A percentile compares a stretch with the other conserved stretches of the same genome.
Evolutionary conservation across 64 coral and sea anemone genomes (phyloP).

Genomic region (Montipora cactus): DNA sequence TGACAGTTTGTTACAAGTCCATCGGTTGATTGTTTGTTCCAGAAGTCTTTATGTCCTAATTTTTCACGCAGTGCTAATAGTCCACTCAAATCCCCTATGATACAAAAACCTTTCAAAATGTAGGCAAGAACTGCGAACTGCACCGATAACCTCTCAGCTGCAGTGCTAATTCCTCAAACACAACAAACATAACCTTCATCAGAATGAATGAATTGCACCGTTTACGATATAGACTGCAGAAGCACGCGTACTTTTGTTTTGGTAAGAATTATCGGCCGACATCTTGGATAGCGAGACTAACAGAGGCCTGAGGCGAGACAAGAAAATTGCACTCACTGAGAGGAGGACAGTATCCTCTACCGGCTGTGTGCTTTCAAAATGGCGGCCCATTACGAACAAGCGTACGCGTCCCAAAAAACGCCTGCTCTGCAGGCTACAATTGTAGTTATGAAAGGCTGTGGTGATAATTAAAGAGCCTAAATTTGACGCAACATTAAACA

Average conservation of each 20-base stretch:
- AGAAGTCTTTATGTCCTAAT: background rate
- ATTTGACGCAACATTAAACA: background rate
- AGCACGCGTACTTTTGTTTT: no score
- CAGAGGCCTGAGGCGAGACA: no score
- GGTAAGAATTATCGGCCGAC: no score
- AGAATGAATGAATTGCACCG: background rate
- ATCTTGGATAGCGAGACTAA: no score
- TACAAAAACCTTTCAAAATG: background rate
- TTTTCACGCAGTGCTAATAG: background rate
- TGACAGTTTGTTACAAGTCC: conserved; percentile 20
- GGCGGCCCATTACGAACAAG: no score
- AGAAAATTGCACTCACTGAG: no score
- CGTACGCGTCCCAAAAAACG: no score
- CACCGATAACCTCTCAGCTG: no score
- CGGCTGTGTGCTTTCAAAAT: no score
- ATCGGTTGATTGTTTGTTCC: conserved; percentile 16
- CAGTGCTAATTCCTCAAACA: background rate
- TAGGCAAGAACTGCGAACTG: background rate
- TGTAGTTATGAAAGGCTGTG: background rate
- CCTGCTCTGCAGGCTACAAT: no score
- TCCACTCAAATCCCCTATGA: background rate
- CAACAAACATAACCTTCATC: background rate
- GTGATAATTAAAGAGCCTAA: background rate
- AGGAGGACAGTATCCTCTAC: no score
- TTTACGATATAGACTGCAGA: no score